Conservation (phyloP, 1,140 invertebrate genomes). For the Potamilus streckersoni region DNA sequence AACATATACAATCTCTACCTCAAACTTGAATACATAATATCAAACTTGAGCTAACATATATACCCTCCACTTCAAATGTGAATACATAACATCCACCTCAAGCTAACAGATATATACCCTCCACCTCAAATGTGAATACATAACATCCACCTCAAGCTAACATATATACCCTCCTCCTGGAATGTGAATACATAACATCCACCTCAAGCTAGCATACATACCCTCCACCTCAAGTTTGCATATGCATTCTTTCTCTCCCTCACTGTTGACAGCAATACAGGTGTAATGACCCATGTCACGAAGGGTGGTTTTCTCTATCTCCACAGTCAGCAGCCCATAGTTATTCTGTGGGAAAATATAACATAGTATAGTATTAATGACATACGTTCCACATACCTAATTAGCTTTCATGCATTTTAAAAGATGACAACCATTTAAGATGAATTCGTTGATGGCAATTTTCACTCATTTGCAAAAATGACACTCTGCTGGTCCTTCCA, state of each 20-base stretch:
- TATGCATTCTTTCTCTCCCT: slow-evolving; percentile 58
- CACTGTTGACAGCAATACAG: slow-evolving; percentile 84
- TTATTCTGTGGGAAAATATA: slow-evolving; percentile 50
- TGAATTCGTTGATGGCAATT: too few species aligned
- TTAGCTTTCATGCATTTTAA: neutral
- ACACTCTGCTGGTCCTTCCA: too few species aligned
- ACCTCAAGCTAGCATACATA: slow-evolving; percentile 22
- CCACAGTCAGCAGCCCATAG: slow-evolving; percentile 59
- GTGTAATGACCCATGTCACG: slow-evolving; percentile 85
- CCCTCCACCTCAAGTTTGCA: slow-evolving; percentile 56
- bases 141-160: neutral
- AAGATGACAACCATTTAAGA: too few species aligned
- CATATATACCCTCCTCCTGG: neutral
- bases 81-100: too few species aligned
- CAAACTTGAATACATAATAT: too few species aligned
- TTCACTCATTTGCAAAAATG: too few species aligned
- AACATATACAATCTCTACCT: too few species aligned
- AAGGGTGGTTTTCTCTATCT: slow-evolving; percentile 43
- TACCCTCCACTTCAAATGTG: too few species aligned
- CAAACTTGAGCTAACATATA: too few species aligned
- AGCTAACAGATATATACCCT: too few species aligned
- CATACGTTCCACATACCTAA: neutral
- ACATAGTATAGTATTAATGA: neutral
- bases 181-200: neutral
- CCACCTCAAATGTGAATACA: neutral